Evolutionary conservation across 2,888 invertebrate species (phyloP).

Genomic region (Galeopsomyia nigrocyanea): DNA sequence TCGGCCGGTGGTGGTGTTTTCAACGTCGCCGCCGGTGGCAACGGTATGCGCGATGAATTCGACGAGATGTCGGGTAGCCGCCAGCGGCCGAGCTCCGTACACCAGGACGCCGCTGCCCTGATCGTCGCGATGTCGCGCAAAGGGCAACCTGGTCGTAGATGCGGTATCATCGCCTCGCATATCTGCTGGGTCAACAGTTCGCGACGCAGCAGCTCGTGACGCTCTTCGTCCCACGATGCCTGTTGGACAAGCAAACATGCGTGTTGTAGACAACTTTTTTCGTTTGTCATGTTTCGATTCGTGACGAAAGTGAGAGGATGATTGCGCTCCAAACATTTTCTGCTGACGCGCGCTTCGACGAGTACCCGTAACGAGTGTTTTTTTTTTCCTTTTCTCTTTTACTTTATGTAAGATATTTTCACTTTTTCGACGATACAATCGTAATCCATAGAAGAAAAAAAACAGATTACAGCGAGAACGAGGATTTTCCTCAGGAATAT

Average conservation of each 20-base stretch:
- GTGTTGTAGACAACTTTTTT: not conserved
- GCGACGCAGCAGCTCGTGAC: slow-evolving; percentile 64
- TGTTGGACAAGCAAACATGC: slow-evolving; percentile 44
- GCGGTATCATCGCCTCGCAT: slow-evolving; percentile 66
- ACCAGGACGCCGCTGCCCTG: slow-evolving; percentile 64
- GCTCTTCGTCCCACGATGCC: slow-evolving; percentile 67
- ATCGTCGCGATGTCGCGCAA: slow-evolving; percentile 62
- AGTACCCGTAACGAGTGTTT: too few relatives aligned
- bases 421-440: too few relatives aligned
- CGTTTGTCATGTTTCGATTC: too few relatives aligned
- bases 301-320: too few relatives aligned
- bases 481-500: too few relatives aligned
- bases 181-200: slow-evolving; percentile 65
- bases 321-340: too few relatives aligned
- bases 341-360: too few relatives aligned
- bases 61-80: slow-evolving; percentile 61
- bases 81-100: slow-evolving; percentile 65
- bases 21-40: slow-evolving; percentile 60
- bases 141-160: slow-evolving; percentile 65
- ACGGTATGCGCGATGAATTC: slow-evolving; percentile 56
- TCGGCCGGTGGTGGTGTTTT: slow-evolving; percentile 53
- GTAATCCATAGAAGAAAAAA: too few relatives aligned
- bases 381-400: too few relatives aligned
- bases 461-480: too few relatives aligned
- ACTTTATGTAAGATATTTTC: too few relatives aligned